A percentile compares a stretch with the other conserved stretches of the same genome.
Conservation (phyloP, 2,888 invertebrate species). For the Apotomis capreana region DNA sequence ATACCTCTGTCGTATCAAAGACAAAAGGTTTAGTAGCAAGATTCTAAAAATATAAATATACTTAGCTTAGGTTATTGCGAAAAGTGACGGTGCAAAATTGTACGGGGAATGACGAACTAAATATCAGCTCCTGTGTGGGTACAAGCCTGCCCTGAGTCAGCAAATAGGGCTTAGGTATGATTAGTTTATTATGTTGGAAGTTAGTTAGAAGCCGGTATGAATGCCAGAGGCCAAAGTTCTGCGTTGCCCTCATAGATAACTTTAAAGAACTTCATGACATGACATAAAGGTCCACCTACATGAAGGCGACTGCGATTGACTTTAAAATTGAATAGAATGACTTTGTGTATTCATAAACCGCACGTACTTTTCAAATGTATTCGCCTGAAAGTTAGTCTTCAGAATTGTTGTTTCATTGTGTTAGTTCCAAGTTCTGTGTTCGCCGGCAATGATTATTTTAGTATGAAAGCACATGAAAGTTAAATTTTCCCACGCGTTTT, state of each 20-base stretch:
- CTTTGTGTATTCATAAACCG: not conserved
- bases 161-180: conserved; percentile 4
- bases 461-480: too few species aligned
- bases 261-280: not conserved
- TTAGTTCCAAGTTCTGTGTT: too few species aligned
- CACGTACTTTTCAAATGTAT: too few species aligned
- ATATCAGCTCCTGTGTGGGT: not conserved
- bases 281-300: too few species aligned
- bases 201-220: not conserved
- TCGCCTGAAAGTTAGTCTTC: too few species aligned
- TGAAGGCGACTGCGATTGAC: not conserved
- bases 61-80: not conserved
- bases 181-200: conserved; percentile 14
- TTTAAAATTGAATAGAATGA: not conserved
- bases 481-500: too few species aligned
- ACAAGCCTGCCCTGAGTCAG: conserved; percentile 5
- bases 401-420: too few species aligned
- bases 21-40: not conserved
- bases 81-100: conserved; percentile 24
- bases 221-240: conserved; percentile 2
- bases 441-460: too few species aligned
- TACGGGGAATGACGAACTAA: not conserved
- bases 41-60: not conserved
- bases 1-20: not conserved
- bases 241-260: conserved; percentile 10